Conservation (phyloP, 1,140 invertebrate species). For the Drosophila suzukii region DNA sequence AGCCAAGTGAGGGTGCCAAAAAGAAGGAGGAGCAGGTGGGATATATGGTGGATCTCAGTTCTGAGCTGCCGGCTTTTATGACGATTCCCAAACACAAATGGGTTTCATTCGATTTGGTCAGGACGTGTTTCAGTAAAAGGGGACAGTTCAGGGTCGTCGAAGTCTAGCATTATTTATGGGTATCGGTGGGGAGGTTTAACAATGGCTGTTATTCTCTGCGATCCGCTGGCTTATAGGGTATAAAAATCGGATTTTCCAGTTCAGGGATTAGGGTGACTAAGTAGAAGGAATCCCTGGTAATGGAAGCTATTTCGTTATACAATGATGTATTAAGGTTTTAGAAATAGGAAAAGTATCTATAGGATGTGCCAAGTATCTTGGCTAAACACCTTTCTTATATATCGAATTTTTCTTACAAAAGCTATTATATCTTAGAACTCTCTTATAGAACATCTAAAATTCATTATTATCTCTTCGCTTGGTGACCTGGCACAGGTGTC, state of each 20-base stretch:
- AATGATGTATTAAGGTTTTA: not conserved
- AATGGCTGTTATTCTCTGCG: constrained; percentile 6
- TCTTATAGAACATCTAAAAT: not conserved
- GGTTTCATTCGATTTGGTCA: constrained; percentile 28
- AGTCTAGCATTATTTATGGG: constrained; percentile 20
- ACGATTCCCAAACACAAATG: constrained; percentile 28
- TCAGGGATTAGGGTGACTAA: not conserved
- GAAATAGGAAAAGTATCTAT: no score
- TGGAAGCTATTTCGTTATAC: not conserved
- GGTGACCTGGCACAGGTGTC: constrained; percentile 5
- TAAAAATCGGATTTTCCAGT: not conserved
- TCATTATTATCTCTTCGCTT: not conserved
- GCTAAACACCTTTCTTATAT: no score
- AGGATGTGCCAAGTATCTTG: no score
- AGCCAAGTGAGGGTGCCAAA: constrained; percentile 6
- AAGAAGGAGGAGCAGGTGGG: constrained; percentile 10
- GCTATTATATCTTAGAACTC: not conserved
- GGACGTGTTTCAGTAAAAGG: constrained; percentile 6
- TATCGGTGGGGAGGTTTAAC: constrained; percentile 18
- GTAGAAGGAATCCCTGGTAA: not conserved
- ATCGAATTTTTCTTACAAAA: no score
- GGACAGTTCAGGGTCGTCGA: not conserved
- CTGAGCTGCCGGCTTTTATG: constrained; percentile 14
- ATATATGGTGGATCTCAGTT: constrained; percentile 4
- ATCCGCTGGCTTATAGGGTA: not conserved